Evolutionary conservation across 2,113 vertebrate species (phyloP), one percentile per base, ranked within the genome.

Genomic region (Mesocricetus auratus): DNA sequence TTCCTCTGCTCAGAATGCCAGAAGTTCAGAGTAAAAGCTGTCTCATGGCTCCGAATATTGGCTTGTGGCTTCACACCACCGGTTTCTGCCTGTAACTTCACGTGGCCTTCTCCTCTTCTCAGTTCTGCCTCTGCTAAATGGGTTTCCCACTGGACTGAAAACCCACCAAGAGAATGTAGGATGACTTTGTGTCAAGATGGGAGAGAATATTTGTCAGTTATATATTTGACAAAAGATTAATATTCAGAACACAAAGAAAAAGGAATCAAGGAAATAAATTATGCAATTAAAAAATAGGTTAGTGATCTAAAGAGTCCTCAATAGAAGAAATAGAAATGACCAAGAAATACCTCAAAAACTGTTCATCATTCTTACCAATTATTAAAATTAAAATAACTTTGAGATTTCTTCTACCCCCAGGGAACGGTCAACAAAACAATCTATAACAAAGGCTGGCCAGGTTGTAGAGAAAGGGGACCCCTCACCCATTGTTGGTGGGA

Each of bases 181-280:
- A 69, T 75, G 56, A 92, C 87, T 21, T 90, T 86, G 64, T 82
- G 31, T 94, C 73, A 95, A 89, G 62, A 85, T 33, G 21, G 31
- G 9, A 11, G 31, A 36, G 47, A 79, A 53, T 33, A 7, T 33
- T 78, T 78, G 8, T 4, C 45, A 77, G 42, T 5, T 50, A 33
- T 78, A 17, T 15, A 50, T 50, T 31, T 78, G 75, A 36, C 16
- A 78, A 79, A 79, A 13, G 17, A 79, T 36, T 79, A 33, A 19
- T 36, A 22, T 10, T 3, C 33, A 56, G 17, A 56, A 33, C 22
- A 79, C 9, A 53, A 56, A 36, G 31, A 36, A 36, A 79, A 31
- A 56, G 50, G 19, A 56, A 31, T 79, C 33, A 81, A 81, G 45
- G 78, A 81, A 81, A 13, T 19, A 81, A 81, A 81, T 56, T 50